Percentiles rank a stretch among this genome's conserved stretches.
phyloP scores from a whole-genome alignment of 2,113 vertebrate genomes.

The Rhipidura dahli region DNA sequence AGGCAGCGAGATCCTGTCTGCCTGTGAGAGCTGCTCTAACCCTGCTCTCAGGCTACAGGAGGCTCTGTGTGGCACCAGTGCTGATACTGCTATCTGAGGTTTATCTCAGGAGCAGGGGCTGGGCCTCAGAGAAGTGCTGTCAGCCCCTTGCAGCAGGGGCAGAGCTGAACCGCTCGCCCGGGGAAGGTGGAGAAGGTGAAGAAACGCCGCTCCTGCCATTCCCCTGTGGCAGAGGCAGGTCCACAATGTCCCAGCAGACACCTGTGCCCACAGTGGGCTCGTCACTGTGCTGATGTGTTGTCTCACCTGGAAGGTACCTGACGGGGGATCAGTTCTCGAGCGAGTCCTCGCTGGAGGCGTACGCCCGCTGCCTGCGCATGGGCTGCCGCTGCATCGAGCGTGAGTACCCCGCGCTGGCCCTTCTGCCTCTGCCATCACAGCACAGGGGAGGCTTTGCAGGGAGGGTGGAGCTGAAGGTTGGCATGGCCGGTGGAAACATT shows the following conservation, averaged over 20 bases:
- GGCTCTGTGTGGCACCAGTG: background rate
- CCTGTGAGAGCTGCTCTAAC: background rate
- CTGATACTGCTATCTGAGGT: rapidly evolving
- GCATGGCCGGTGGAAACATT: rapidly evolving
- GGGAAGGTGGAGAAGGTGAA: background rate
- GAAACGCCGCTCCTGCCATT: rapidly evolving
- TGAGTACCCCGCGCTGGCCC: constrained; percentile 51
- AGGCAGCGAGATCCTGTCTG: background rate
- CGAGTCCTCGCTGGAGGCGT: constrained; percentile 96
- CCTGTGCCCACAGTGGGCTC: rapidly evolving
- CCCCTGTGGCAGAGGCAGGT: background rate
- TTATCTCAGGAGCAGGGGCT: background rate
- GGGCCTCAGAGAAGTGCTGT: background rate
- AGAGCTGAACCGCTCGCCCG: rapidly evolving
- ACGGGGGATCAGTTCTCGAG: constrained; percentile 98
- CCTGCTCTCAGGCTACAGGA: background rate
- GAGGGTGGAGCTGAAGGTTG: background rate
- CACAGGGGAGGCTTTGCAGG: background rate
- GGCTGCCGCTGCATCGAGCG: constrained; percentile 96
- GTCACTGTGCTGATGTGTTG: background rate
- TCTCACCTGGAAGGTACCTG: constrained; percentile 84
- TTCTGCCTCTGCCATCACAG: rapidly evolving
- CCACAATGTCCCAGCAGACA: rapidly evolving
- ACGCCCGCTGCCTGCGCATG: constrained; percentile 95
- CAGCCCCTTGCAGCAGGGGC: background rate